Base-by-base conservation (phyloP, 2,113 vertebrate species). In the Kobus ellipsiprymnus region DNA sequence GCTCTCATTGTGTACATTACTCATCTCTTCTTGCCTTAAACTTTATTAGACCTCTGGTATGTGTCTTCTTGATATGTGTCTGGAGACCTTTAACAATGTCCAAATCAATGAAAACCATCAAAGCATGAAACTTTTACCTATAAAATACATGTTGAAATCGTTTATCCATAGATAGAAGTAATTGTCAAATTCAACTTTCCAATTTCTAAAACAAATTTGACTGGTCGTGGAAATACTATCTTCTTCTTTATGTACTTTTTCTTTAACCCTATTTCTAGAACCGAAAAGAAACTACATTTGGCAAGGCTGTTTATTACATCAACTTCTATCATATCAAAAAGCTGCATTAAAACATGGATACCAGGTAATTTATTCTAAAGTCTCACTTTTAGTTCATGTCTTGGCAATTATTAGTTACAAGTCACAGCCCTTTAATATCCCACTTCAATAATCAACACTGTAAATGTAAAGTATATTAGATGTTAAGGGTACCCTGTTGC, bases 131-230 rank as follows among this genome's bases (percentile, higher is more conserved):
- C 80, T 64, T 80, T 40, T 40, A 44, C 64, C 64, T 5, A 52
- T 27, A 84, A 55, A 96, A 83, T 44, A 13, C 62, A 6, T 87
- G 15, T 15, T 87, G 2, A 6, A 52, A 74, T 74, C 44, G 40
- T 17, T 92, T 60, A 84, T 44, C 7, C 29, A 62, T 30, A 85
- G 12, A 71, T 13, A 54, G 27, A 46, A 60, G 19, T 50, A 25
- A 59, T 0, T 82, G 27, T 60, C 84, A 95, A 96, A 89, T 82
- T 93, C 40, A 95, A 40, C 30, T 93, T 95, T 83, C 30, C 16
- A 80, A 36, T 77, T 93, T 92, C 55, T 96, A 67, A 94, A 91
- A 83, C 27, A 89, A 93, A 81, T 74, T 92, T 15, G 87, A 90
- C 36, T 13, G 23, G 50, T 84, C 21, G 23, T 33, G 14, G 23